phyloP scores from a whole-genome alignment of 2,113 vertebrate species.

The Seriola quinqueradiata region DNA sequence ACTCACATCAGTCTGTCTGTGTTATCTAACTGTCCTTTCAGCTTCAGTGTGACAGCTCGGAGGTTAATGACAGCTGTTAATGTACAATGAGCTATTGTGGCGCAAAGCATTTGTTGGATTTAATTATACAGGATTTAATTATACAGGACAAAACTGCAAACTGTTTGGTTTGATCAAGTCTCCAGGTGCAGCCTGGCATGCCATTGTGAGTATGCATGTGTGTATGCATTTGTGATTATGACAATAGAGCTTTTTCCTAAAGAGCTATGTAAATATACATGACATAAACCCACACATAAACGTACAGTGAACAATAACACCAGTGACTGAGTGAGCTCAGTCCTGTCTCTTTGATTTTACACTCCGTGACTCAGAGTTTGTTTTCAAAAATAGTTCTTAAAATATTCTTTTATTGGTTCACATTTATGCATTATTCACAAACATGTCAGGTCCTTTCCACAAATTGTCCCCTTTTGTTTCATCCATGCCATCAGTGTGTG shows the following conservation, averaged over 20 bases:
- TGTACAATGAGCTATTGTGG: slow-evolving; percentile 51
- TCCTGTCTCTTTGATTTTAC: background rate
- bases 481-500: slow-evolving; percentile 29
- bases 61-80: slow-evolving; percentile 65
- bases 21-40: slow-evolving; percentile 38
- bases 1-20: slow-evolving; percentile 13
- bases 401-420: slow-evolving; percentile 14
- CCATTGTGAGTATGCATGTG: background rate
- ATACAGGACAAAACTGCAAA: slow-evolving; percentile 24
- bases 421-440: slow-evolving; percentile 29
- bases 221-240: slow-evolving; percentile 18
- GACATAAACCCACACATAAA: background rate
- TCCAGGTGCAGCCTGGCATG: slow-evolving; percentile 60
- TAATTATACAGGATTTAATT: slow-evolving; percentile 69
- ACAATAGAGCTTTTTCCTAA: slow-evolving; percentile 17
- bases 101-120: slow-evolving; percentile 37
- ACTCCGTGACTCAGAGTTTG: slow-evolving; percentile 20
- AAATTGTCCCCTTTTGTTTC: slow-evolving; percentile 25
- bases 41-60: slow-evolving; percentile 28
- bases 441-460: slow-evolving; percentile 7
- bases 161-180: slow-evolving; percentile 54
- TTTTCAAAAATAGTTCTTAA: slow-evolving; percentile 10
- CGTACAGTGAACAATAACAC: background rate
- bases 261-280: background rate
- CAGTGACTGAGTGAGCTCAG: slow-evolving; percentile 6